These are phyloP conservation scores for Coregonus sp. DNA, from an alignment of 2,797 vertebrate species.

Conservation along the genomic window DNA sequence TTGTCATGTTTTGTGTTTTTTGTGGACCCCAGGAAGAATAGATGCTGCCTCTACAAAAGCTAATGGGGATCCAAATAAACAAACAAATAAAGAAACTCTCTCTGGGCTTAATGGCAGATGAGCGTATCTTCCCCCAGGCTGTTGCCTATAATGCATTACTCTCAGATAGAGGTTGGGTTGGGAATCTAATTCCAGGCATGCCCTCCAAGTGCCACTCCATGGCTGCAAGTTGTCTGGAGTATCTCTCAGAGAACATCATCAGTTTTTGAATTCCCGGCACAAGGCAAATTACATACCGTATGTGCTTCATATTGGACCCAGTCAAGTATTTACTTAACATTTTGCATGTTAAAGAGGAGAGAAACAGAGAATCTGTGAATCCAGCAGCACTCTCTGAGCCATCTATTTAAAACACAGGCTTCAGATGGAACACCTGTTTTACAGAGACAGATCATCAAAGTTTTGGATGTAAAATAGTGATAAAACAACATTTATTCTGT, in stretches of 20 bases:
- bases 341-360: background rate
- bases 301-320: slow-evolving; percentile 2
- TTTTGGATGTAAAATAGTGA: no score
- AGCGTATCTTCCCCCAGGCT: background rate
- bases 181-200: background rate
- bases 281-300: background rate
- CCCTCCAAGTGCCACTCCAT: background rate
- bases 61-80: no score
- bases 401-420: background rate
- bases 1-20: no score
- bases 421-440: no score
- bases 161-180: slow-evolving; percentile 1
- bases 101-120: background rate
- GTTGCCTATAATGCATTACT: background rate
- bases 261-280: background rate
- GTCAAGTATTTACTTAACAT: background rate
- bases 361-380: background rate
- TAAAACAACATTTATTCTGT: no score
- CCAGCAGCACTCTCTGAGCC: background rate
- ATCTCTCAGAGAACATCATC: background rate
- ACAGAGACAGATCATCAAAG: no score
- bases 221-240: background rate
- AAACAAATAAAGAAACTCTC: background rate
- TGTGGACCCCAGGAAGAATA: no score
- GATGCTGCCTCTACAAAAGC: no score